Conservation (phyloP, 1,140 invertebrate species). For the Zaprionus ornatus region DNA sequence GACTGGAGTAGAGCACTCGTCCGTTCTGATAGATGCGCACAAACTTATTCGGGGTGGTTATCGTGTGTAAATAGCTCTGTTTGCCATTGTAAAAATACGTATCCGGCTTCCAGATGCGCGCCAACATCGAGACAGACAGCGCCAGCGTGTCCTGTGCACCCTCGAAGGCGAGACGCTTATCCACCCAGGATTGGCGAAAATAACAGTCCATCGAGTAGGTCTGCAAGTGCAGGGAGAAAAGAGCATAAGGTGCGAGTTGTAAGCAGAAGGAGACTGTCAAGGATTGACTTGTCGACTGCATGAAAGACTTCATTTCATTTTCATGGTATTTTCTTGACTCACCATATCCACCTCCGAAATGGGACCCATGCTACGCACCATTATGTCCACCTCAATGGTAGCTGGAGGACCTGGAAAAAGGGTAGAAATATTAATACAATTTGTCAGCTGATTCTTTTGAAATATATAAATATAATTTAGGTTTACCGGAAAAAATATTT, state of each 20-base stretch:
- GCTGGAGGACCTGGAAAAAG: slow-evolving; percentile 88
- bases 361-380: slow-evolving; percentile 94
- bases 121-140: slow-evolving; percentile 90
- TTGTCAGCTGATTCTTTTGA: neutral
- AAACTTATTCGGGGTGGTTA: slow-evolving; percentile 95
- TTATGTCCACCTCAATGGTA: slow-evolving; percentile 92
- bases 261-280: neutral
- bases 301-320: neutral
- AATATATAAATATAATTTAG: too few relatives aligned
- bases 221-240: slow-evolving; percentile 84
- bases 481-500: too few relatives aligned
- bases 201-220: slow-evolving; percentile 96
- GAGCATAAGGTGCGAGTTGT: neutral
- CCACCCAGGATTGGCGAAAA: slow-evolving; percentile 92
- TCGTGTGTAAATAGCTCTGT: slow-evolving; percentile 93
- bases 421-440: neutral
- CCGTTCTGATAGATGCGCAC: slow-evolving; percentile 93
- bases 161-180: slow-evolving; percentile 88
- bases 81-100: slow-evolving; percentile 95
- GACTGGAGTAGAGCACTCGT: slow-evolving; percentile 92
- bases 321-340: slow-evolving; percentile 57
- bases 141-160: slow-evolving; percentile 87
- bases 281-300: slow-evolving; percentile 1
- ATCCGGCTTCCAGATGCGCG: slow-evolving; percentile 94
- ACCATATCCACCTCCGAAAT: slow-evolving; percentile 96